A percentile compares a stretch with the other conserved stretches of the same genome.
Conservation (phyloP, 2,113 vertebrate genomes). For the Aegypius monachus region DNA sequence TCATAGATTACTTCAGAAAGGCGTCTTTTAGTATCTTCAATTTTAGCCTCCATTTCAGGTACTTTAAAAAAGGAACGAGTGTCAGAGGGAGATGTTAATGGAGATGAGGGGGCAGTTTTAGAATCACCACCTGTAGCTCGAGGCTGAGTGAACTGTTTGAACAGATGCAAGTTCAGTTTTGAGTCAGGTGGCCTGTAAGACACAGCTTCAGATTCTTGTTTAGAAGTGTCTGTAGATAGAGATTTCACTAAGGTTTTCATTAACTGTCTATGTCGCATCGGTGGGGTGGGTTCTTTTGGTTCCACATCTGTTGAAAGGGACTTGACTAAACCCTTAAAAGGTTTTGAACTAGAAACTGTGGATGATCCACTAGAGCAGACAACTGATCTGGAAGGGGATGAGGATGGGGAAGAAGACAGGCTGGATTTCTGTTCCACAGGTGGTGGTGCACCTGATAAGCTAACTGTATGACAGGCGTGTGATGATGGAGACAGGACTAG, state of each 20-base stretch:
- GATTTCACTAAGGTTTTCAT: constrained; percentile 98
- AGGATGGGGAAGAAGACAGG: constrained; percentile 71
- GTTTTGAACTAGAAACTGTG: constrained; percentile 78
- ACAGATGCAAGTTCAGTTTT: constrained; percentile 92
- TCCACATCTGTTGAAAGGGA: constrained; percentile 93
- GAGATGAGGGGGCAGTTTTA: constrained; percentile 96
- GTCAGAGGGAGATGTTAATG: constrained; percentile 89
- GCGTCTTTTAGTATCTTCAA: constrained; percentile 94
- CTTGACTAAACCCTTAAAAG: constrained; percentile 90
- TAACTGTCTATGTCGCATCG: constrained; percentile 86
- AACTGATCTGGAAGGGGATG: constrained; percentile 84
- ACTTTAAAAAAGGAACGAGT: constrained; percentile 98
- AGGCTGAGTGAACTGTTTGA: constrained; percentile 97
- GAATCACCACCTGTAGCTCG: constrained; percentile 87
- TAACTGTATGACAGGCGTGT: constrained; percentile 57
- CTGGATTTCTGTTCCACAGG: constrained; percentile 77
- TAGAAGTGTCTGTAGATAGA: constrained; percentile 90
- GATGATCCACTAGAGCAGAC: constrained; percentile 68
- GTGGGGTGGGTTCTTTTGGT: constrained; percentile 80
- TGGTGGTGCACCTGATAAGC: constrained; percentile 62
- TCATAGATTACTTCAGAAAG: constrained; percentile 97
- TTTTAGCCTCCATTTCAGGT: constrained; percentile 95
- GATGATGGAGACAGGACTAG: constrained; percentile 73
- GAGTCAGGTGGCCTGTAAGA: constrained; percentile 82
- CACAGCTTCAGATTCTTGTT: constrained; percentile 81